Evolutionary conservation across 2,113 vertebrate genomes (phyloP).

Genomic region (Erythrocercus mccallii): DNA sequence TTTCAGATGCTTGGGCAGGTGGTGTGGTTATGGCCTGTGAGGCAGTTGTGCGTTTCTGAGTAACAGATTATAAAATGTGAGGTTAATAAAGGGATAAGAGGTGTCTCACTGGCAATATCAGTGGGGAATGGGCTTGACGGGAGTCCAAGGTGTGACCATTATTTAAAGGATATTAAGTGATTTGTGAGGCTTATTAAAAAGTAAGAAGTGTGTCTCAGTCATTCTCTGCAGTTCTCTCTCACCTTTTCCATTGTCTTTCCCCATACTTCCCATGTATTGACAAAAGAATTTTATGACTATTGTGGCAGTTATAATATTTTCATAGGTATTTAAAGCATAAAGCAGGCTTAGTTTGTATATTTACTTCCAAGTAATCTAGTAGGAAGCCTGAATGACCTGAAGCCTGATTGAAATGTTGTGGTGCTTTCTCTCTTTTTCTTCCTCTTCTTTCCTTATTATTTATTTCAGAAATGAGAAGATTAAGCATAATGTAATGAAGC

Average conservation of each 20-base stretch:
- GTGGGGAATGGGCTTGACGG: not conserved
- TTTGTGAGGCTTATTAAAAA: constrained; percentile 55
- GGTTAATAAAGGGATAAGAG: constrained; percentile 72
- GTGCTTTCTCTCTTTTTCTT: not conserved
- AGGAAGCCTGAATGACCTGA: not conserved
- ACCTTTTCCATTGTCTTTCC: not conserved
- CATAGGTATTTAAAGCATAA: not conserved
- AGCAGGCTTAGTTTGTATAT: not conserved
- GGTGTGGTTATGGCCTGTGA: constrained; percentile 45
- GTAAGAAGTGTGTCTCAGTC: not conserved
- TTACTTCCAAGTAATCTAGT: not conserved
- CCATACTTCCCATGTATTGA: not conserved
- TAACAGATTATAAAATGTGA: constrained; percentile 67
- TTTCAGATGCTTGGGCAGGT: constrained; percentile 53
- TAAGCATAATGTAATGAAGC: not conserved
- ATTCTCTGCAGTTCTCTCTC: not conserved
- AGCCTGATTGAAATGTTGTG: not conserved
- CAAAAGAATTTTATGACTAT: not conserved
- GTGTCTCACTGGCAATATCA: not conserved
- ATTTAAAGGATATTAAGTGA: constrained; percentile 44
- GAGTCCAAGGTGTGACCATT: constrained; percentile 10
- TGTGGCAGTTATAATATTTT: not conserved
- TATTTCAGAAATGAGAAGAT: not conserved
- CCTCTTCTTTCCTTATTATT: not conserved
- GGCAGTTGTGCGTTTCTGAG: constrained; percentile 57